phyloP scores from a whole-genome alignment of 2,888 invertebrate genomes.

The Pristionchus arcanus region DNA sequence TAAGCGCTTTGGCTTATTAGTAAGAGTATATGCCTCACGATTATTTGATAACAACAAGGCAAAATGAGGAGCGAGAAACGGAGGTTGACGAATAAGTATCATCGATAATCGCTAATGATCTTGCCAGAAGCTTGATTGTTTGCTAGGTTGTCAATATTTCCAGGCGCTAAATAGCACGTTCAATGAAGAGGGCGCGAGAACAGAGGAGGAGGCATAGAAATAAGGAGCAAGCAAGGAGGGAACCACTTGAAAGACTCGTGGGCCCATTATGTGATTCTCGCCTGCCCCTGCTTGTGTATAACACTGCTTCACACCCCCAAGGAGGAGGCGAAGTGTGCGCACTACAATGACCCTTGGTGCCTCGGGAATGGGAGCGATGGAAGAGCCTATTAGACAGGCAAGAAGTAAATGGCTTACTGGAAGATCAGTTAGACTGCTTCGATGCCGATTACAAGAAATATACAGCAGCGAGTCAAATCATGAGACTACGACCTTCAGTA shows the following conservation, averaged over 20 bases:
- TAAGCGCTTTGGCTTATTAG: neutral
- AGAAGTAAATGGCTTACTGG: too few relatives aligned
- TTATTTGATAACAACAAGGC: too few relatives aligned
- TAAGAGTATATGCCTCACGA: neutral
- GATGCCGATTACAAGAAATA: too few relatives aligned
- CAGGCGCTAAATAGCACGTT: neutral
- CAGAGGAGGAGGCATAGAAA: neutral
- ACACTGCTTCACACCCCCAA: neutral
- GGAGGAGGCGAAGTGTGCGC: neutral
- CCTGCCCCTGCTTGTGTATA: neutral
- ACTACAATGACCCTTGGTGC: constrained; percentile 16
- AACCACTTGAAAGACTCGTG: constrained; percentile 30
- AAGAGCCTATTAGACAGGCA: too few relatives aligned
- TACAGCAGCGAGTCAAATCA: too few relatives aligned
- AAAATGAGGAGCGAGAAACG: too few relatives aligned
- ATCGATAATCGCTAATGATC: too few relatives aligned
- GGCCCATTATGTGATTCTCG: constrained; percentile 12
- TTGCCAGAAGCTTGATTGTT: too few relatives aligned
- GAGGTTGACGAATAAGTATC: too few relatives aligned
- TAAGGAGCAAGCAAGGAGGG: neutral
- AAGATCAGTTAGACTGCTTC: too few relatives aligned
- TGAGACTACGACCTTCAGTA: neutral
- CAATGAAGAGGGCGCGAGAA: neutral
- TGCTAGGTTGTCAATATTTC: too few relatives aligned
- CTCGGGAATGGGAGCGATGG: neutral